These are phyloP conservation scores for Sinohyriopsis cumingii DNA, from an alignment of 2,888 invertebrate species.

Conservation along the genomic window DNA sequence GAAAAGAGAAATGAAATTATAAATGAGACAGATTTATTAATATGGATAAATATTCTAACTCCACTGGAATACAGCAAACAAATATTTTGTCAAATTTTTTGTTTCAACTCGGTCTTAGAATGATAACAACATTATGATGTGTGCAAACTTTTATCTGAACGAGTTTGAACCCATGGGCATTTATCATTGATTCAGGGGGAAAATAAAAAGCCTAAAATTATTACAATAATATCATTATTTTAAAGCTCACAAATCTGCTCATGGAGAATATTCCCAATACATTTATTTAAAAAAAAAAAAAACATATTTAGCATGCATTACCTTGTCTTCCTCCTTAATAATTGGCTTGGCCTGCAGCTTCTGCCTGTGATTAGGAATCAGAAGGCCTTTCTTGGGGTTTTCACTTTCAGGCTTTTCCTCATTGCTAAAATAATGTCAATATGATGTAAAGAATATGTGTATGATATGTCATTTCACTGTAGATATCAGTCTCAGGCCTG, in stretches of 20 bases:
- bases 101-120: no score
- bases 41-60: no score
- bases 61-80: no score
- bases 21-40: no score
- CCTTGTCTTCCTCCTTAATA: slow-evolving; percentile 42
- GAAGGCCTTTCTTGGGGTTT: slow-evolving; percentile 6
- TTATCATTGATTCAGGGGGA: neutral
- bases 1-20: no score
- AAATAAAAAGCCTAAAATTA: slow-evolving; percentile 6
- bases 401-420: neutral
- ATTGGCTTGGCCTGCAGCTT: slow-evolving; percentile 77
- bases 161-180: no score
- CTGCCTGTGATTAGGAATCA: slow-evolving; percentile 82
- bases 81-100: no score
- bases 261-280: neutral
- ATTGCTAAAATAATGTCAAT: no score
- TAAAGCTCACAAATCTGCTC: neutral
- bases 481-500: neutral
- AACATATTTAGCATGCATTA: slow-evolving; percentile 12
- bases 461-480: slow-evolving; percentile 3
- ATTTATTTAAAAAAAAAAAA: neutral
- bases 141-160: no score
- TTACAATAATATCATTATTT: neutral
- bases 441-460: neutral
- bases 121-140: no score